phyloP scores from a whole-genome alignment of 2,888 invertebrate genomes.

The Craniophora ligustri region DNA sequence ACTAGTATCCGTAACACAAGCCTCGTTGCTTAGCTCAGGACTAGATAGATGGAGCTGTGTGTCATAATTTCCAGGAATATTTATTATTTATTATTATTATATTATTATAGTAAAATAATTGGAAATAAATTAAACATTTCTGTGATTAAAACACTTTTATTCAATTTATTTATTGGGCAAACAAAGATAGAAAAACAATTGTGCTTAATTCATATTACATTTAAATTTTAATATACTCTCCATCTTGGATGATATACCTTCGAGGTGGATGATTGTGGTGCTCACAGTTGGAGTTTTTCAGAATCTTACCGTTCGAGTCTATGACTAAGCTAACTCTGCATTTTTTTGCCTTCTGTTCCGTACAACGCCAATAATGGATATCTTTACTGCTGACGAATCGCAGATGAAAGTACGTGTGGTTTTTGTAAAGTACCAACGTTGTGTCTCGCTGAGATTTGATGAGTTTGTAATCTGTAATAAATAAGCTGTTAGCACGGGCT shows the following conservation, averaged over 20 bases:
- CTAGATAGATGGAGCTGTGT: no score
- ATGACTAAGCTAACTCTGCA: neutral
- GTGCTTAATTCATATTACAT: neutral
- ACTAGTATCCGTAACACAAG: no score
- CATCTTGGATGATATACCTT: neutral
- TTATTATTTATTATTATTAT: no score
- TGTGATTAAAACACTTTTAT: neutral
- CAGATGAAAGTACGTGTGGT: neutral
- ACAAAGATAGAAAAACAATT: neutral
- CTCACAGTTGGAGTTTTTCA: neutral
- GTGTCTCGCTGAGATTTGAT: neutral
- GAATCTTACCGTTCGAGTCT: neutral
- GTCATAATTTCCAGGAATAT: no score
- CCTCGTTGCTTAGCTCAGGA: no score
- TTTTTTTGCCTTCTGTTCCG: neutral
- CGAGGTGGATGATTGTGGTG: neutral
- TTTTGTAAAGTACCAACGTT: neutral
- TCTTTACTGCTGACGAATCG: neutral
- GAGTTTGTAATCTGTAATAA: neutral
- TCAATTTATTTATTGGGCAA: no score
- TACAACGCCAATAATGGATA: neutral
- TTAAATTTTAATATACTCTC: neutral
- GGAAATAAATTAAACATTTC: neutral
- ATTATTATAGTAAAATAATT: no score
- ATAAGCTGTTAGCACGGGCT: no score